A percentile compares a stretch with the other conserved stretches of the same genome.
Evolutionary conservation across 2,797 vertebrate species (phyloP).

Genomic region (Morus bassanus): DNA sequence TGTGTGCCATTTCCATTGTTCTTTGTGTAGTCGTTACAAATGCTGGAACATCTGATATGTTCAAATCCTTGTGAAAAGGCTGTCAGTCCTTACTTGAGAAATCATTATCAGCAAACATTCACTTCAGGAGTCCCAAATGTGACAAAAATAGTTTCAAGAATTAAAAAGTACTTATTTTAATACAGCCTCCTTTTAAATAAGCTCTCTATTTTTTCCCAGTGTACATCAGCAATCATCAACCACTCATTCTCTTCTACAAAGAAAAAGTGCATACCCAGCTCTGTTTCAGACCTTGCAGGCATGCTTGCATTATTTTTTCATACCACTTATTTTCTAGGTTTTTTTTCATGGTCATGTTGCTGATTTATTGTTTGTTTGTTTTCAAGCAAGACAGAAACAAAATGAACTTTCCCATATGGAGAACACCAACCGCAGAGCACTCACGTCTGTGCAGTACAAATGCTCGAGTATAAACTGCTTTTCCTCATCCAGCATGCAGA

Average conservation of each 20-base stretch:
- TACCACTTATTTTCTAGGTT: not conserved
- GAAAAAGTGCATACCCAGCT: not conserved
- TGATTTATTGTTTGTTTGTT: slow-evolving; percentile 63
- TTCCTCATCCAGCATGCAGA: slow-evolving; percentile 41
- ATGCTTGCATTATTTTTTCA: not conserved
- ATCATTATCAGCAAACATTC: not conserved
- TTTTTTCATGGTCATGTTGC: not conserved
- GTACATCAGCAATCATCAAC: not conserved
- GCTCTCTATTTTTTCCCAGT: not conserved
- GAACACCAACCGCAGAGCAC: slow-evolving; percentile 38
- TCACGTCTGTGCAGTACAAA: slow-evolving; percentile 41
- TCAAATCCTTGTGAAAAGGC: not conserved
- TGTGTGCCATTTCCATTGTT: not conserved
- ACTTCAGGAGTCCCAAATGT: not conserved
- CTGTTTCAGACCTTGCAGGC: not conserved
- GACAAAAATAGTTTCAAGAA: slow-evolving; percentile 30
- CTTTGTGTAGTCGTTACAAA: not conserved
- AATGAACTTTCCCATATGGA: slow-evolving; percentile 63
- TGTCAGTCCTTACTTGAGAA: not conserved
- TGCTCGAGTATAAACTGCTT: not conserved
- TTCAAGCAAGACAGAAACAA: slow-evolving; percentile 53
- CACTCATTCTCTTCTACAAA: not conserved
- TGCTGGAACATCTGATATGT: not conserved
- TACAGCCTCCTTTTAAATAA: not conserved
- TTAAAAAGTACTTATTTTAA: slow-evolving; percentile 6